Conservation (phyloP, 1,140 invertebrate species). For the Argopecten irradians region DNA sequence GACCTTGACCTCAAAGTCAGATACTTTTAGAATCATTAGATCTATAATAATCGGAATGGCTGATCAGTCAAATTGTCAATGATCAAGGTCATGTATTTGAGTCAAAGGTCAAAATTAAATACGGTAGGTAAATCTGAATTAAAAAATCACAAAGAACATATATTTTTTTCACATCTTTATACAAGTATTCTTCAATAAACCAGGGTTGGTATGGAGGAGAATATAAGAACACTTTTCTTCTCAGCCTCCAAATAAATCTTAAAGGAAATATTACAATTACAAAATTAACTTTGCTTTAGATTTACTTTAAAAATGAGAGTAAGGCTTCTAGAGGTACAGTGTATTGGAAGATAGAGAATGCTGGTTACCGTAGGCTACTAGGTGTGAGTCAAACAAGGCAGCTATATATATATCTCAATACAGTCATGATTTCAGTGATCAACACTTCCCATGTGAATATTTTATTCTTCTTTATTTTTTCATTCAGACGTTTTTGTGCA, state of each 20-base stretch:
- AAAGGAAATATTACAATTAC: background rate
- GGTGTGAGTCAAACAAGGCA: too few species aligned
- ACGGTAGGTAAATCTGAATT: too few species aligned
- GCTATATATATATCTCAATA: background rate
- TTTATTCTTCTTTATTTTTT: background rate
- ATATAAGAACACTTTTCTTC: background rate
- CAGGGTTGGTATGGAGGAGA: background rate
- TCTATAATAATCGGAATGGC: too few species aligned
- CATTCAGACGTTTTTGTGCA: background rate
- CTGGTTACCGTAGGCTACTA: background rate
- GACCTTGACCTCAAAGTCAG: too few species aligned
- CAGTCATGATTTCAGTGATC: background rate
- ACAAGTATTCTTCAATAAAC: background rate
- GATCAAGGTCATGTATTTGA: too few species aligned
- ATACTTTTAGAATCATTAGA: too few species aligned
- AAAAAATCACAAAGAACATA: background rate
- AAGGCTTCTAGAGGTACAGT: background rate
- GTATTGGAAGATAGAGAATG: background rate
- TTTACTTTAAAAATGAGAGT: background rate
- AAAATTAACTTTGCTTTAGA: background rate
- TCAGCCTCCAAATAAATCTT: background rate
- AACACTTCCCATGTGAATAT: background rate
- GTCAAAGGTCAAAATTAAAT: too few species aligned
- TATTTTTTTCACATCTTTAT: background rate
- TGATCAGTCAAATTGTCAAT: too few species aligned